A percentile compares a stretch with the other conserved stretches of the same genome.
Evolutionary conservation across 1,140 invertebrate species (phyloP).

Genomic region (Thalassaphorura encarpata): DNA sequence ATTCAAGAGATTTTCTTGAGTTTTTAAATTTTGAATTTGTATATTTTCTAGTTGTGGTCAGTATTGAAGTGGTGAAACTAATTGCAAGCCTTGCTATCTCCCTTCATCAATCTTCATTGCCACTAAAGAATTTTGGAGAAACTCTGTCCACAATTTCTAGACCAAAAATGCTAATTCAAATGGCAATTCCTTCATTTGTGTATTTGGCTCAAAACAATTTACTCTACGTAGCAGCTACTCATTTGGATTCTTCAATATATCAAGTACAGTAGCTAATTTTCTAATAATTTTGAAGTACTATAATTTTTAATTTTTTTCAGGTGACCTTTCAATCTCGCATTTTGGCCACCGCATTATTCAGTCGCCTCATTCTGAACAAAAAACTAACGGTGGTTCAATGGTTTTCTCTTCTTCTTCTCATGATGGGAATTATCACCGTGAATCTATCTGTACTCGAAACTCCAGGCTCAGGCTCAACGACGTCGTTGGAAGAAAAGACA

Average conservation of each 20-base stretch:
- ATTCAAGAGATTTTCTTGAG: background rate
- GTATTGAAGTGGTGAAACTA: slow-evolving; percentile 67
- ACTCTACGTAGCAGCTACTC: slow-evolving; percentile 89
- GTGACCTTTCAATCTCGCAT: slow-evolving; percentile 99
- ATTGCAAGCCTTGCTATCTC: slow-evolving; percentile 46
- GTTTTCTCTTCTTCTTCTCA: slow-evolving; percentile 71
- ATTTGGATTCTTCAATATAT: slow-evolving; percentile 97
- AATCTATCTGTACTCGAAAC: slow-evolving; percentile 60
- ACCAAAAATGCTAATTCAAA: slow-evolving; percentile 82
- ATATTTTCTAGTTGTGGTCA: slow-evolving; percentile 82
- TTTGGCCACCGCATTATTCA: slow-evolving; percentile 94
- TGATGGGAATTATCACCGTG: slow-evolving; percentile 79
- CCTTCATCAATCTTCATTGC: too few relatives aligned
- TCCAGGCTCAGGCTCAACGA: too few relatives aligned
- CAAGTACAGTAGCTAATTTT: too few relatives aligned
- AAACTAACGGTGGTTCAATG: slow-evolving; percentile 71
- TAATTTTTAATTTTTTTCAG: slow-evolving; percentile 40
- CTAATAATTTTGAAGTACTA: too few relatives aligned
- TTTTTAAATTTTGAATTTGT: slow-evolving; percentile 72
- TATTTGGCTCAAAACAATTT: slow-evolving; percentile 98
- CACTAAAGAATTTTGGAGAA: slow-evolving; percentile 34
- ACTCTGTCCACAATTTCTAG: slow-evolving; percentile 72
- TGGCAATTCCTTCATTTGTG: slow-evolving; percentile 84
- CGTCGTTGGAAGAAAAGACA: slow-evolving; percentile 41
- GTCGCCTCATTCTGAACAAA: slow-evolving; percentile 76